phyloP scores from a whole-genome alignment of 2,113 vertebrate species.

The Trematocara marginatum region DNA sequence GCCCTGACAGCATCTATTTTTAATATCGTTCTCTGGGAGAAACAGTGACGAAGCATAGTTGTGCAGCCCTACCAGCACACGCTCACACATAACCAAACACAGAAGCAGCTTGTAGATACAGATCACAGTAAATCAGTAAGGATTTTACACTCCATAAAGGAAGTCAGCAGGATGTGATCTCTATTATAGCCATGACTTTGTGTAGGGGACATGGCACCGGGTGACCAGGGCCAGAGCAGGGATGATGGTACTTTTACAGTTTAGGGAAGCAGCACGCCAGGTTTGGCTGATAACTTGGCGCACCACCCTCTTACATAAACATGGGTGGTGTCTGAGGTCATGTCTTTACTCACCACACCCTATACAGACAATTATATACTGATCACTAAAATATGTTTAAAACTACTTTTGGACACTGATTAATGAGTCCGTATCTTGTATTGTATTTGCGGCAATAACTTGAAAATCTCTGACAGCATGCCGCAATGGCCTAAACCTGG shows the following conservation, averaged over 20 bases:
- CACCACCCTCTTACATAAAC: not conserved
- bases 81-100: not conserved
- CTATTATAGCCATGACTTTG: constrained; percentile 50
- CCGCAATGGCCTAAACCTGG: rapidly evolving
- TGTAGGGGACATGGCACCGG: not conserved
- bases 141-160: constrained; percentile 61
- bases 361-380: too few relatives aligned
- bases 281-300: not conserved
- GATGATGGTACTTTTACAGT: rapidly evolving
- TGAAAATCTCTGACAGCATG: not conserved
- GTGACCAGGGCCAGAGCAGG: not conserved
- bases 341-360: not conserved
- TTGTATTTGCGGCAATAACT: not conserved
- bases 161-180: constrained; percentile 42
- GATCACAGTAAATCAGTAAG: constrained; percentile 46
- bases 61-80: not conserved
- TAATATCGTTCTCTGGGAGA: not conserved
- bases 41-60: constrained; percentile 24
- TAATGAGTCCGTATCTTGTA: not conserved
- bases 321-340: rapidly evolving
- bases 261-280: not conserved
- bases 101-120: not conserved
- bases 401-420: not conserved
- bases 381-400: not conserved
- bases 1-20: not conserved